These are phyloP conservation scores for Odontothrips loti DNA, from an alignment of 2,888 invertebrate species.

Conservation along the genomic window DNA sequence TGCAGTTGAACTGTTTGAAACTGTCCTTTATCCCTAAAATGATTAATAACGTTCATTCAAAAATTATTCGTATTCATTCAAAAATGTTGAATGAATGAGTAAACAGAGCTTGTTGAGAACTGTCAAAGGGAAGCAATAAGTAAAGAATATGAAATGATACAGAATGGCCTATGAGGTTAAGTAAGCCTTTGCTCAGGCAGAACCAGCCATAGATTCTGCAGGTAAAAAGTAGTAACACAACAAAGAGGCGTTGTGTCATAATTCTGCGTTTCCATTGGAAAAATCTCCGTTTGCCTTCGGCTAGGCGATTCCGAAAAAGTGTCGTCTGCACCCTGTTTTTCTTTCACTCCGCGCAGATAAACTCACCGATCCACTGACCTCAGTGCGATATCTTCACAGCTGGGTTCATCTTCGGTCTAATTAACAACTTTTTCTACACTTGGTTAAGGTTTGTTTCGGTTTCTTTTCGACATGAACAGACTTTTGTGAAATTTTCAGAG, in stretches of 20 bases:
- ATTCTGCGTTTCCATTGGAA: conserved; percentile 30
- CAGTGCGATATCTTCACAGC: not conserved
- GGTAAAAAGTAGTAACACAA: not conserved
- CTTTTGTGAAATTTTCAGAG: not conserved
- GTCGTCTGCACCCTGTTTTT: conserved; percentile 22
- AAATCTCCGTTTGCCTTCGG: not conserved
- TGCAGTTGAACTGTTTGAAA: too few species aligned
- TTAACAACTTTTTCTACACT: not conserved
- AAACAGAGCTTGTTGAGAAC: too few species aligned
- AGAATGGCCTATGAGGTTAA: not conserved
- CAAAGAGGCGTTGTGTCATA: conserved; percentile 33
- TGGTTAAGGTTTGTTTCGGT: too few species aligned
- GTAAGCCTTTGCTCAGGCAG: not conserved
- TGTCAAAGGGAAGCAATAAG: too few species aligned
- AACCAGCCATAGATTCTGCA: not conserved
- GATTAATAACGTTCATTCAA: too few species aligned
- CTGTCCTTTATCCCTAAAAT: too few species aligned
- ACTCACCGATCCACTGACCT: conserved; percentile 20
- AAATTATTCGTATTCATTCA: too few species aligned
- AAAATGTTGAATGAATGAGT: too few species aligned
- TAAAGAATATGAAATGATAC: too few species aligned
- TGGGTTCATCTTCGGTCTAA: not conserved
- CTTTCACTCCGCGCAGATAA: not conserved
- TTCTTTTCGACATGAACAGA: too few species aligned
- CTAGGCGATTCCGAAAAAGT: not conserved